Evolutionary conservation across 1,140 invertebrate species (phyloP), one percentile per base, ranked within the genome.

Genomic region (Paralvinella palmiformis): DNA sequence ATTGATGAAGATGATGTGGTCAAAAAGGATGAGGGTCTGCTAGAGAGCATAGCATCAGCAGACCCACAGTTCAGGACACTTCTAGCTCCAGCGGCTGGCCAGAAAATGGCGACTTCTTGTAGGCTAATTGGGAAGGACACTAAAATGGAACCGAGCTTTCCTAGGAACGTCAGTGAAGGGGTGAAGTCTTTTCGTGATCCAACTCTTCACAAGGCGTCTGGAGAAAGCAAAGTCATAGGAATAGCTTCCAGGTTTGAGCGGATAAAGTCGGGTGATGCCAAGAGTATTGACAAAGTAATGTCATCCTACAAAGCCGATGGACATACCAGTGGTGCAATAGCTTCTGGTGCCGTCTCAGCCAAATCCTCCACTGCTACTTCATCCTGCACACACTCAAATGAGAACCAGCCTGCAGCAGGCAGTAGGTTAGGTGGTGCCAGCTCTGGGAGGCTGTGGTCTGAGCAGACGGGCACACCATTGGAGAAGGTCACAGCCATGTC

Each of bases 61-160:
- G 86, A 89, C 70, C 89, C 91, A 72, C 85, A 87, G 64, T 90
- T 90, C 78, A 81, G 89, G 48, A 85, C 84, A 20, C 71, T 89
- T 48, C 75, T 75, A 13, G 78, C 72, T 52, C 77, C 70, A 20
- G 74, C 73, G 66, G 73, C 71, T 63, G 32, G 36, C 22, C 35
- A 20, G 33, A n/a, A 31, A 29, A 45, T 10, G n/a, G 15, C 32
- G 41, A 71, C 41, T 32, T 57, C 56, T 22, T 50, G 37, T 58
- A 35, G 29, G 1, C 35, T 27, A 13, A 65, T 4, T n/a, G 20
- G 29, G 20, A 22, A 10, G 32, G 53, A 58, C n/a, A 29, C 22
- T 37, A 15, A 41, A 37, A 52, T 22, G 27, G 37, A 58, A 17
- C 24, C 32, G 22, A n/a, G 1, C 1, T 13, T 37, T 37, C 22